phyloP scores from a whole-genome alignment of 2,113 vertebrate genomes.

The Leuciscus idus region DNA sequence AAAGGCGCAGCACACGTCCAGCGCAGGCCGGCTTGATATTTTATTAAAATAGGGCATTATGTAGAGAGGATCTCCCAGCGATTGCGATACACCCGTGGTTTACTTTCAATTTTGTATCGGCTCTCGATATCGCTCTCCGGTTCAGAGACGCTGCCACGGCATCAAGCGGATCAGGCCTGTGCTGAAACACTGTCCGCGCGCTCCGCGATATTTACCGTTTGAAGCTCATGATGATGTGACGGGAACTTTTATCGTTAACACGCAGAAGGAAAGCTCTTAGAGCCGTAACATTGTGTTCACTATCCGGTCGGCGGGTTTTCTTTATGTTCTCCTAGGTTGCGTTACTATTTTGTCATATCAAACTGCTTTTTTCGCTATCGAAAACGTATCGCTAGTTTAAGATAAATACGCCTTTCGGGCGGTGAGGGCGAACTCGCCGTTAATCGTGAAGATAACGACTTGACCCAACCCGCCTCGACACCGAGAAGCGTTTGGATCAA shows the following conservation, averaged over 20 bases:
- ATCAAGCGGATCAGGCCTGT: constrained; percentile 46
- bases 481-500: constrained; percentile 8
- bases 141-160: constrained; percentile 31
- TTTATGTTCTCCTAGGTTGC: neutral
- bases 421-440: constrained; percentile 7
- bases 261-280: neutral
- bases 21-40: constrained; percentile 28
- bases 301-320: too few species aligned
- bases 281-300: neutral
- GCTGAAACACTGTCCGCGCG: neutral
- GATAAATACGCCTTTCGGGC: neutral
- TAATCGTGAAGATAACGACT: constrained; percentile 25
- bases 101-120: neutral
- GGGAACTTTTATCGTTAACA: constrained; percentile 20
- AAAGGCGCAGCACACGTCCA: constrained; percentile 44
- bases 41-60: neutral
- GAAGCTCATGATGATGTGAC: neutral
- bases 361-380: neutral
- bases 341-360: neutral
- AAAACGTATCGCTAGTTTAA: neutral
- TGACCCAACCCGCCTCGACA: neutral
- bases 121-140: constrained; percentile 24
- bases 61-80: neutral
- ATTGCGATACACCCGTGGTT: neutral
- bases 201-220: neutral